Conservation (phyloP, 1,140 invertebrate genomes). For the Neuroterus valhalla region DNA sequence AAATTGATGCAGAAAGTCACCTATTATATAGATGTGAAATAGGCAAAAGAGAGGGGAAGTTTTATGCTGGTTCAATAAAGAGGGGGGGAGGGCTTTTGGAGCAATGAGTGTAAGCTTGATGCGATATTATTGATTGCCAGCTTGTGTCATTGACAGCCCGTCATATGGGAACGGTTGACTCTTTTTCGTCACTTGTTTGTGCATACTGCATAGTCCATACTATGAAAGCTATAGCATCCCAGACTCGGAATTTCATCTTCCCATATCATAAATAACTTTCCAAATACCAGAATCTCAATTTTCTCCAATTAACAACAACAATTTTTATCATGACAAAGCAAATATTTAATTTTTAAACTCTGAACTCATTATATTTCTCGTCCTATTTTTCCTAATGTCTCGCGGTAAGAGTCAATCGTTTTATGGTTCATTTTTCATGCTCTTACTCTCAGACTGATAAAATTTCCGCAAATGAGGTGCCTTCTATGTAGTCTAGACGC, state of each 20-base stretch:
- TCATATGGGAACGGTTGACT: constrained; percentile 45
- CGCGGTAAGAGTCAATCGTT: constrained; percentile 53
- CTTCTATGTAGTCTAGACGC: not conserved
- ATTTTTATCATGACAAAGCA: too few relatives aligned
- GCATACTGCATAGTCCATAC: not conserved
- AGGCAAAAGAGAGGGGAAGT: not conserved
- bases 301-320: too few relatives aligned
- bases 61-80: too few relatives aligned
- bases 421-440: constrained; percentile 40
- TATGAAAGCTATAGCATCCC: too few relatives aligned
- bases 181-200: not conserved
- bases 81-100: constrained; percentile 41
- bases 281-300: too few relatives aligned
- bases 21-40: not conserved
- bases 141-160: constrained; percentile 68
- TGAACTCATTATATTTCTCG: too few relatives aligned
- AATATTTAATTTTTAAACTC: too few relatives aligned
- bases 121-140: constrained; percentile 68
- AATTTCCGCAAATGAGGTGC: constrained; percentile 1
- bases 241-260: too few relatives aligned
- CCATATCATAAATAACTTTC: too few relatives aligned
- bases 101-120: constrained; percentile 65
- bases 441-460: too few relatives aligned
- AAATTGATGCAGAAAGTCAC: too few relatives aligned
- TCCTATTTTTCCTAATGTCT: too few relatives aligned